Evolutionary conservation across 1,140 invertebrate species (phyloP), one percentile per base, ranked within the genome.

Genomic region (Heterodera schachtii): DNA sequence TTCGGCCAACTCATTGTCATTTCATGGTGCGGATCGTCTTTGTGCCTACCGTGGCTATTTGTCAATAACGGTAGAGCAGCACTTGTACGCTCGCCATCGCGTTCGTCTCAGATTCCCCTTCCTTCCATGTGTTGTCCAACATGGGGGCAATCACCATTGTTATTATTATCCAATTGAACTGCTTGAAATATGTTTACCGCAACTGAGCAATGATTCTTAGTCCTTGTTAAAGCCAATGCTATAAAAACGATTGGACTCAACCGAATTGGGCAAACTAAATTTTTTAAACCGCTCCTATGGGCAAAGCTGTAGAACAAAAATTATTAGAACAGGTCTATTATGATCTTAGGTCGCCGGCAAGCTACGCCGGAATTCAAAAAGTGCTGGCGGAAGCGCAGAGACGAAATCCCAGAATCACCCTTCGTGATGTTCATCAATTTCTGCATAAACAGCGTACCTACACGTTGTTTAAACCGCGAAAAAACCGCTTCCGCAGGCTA

Each of bases 361-460:
- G 31, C 31, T 83, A 83, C 49, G 47, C 82, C 6, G 41, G 57
- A 9, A n/a, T 69, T 4, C 44, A 81, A 19, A 66, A 64, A 21
- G 21, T 83, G 1, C 85, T 11, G 6, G n/a, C 60, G 44, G 81
- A 75, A 70, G 82, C 82, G 2, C 9, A 81, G 7, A 57, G 81
- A 66, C n/a, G 75, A 9, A 31, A 60, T 76, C 7, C 81, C 11
- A 83, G 16, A 7, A 81, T 85, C n/a, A 13, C 16, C n/a, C 49
- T 21, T 13, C 41, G 46, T 5, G 70, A 79, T 44, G 82, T 83
- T 6, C 9, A 78, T n/a, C 19, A 74, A 19, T 83, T 83, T 76
- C 60, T 83, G 21, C 21, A 79, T 11, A 19, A 2, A 3, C 82
- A 83, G n/a, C n/a, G 47, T 8, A 64, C 82, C 2, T 83, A 83